Base-by-base conservation (phyloP, 2,797 vertebrate genomes). In the Holocentrus rufus region DNA sequence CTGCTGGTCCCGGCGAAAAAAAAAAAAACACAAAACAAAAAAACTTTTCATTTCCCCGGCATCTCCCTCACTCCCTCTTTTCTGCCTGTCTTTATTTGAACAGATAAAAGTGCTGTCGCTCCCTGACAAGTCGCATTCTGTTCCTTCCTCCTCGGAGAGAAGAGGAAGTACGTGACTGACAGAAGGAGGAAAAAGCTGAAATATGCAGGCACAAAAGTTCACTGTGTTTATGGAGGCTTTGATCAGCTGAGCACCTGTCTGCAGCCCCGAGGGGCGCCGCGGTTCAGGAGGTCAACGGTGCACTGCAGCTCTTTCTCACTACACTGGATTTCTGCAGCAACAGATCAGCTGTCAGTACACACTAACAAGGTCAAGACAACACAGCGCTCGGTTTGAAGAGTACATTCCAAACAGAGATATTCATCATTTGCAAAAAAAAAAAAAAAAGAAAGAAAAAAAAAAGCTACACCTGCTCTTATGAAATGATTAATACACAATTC, bases 251-350 rank as follows among this genome's bases (percentile, higher is more conserved):
- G 77, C 73, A 80, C 63, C 84, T 81, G 85, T 80, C 82, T 87
- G 80, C 74, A 70, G 67, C 82, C 77, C 62, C 7, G 57, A 79
- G 82, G 80, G 82, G 69, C 80, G 69, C 74, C 49, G 0, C 14
- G 55, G 88, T 88, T 92, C 88, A 91, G 66, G 61, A 72, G 91
- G 87, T 91, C 88, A 88, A 47, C 70, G 18, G 8, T 31, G 71
- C 62, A 52, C 61, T 88, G 87, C 62, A 84, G 84, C 66, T 90
- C 84, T 83, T 73, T 68, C 61, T 68, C 61, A 11, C 17, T 55
- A 56, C 50, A 52, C 79, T 31, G 74, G 61, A 86, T 78, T 50
- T 76, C 85, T 70, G 34, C 10, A 39, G n/a, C 72, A 62, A 49
- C 49, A 70, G 66, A 78, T 47, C 18, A 34, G 58, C 63, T 57